A percentile compares a stretch with the other conserved stretches of the same genome.
These are phyloP conservation scores for Protonemura montana DNA, from an alignment of 2,888 invertebrate species.

Conservation along the genomic window DNA sequence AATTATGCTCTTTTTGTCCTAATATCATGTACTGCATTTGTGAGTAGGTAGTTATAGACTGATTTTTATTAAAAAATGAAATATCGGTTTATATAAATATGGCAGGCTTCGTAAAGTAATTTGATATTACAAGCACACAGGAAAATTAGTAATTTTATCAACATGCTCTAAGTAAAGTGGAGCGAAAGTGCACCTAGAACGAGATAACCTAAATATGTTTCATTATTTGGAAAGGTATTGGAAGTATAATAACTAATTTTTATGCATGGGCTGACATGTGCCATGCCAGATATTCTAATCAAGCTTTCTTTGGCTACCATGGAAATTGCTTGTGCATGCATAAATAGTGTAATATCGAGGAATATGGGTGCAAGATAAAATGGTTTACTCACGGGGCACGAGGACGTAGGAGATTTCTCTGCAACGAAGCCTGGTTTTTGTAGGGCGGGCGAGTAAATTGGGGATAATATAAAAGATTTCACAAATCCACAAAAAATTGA, in stretches of 20 bases:
- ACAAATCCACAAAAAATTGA: too few species aligned
- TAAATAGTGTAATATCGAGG: too few species aligned
- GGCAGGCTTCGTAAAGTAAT: not conserved
- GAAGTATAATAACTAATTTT: not conserved
- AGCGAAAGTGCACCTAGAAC: not conserved
- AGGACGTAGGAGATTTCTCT: too few species aligned
- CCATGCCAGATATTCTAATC: too few species aligned
- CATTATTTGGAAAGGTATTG: not conserved
- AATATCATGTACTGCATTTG: not conserved
- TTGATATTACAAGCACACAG: not conserved
- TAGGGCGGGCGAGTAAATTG: too few species aligned
- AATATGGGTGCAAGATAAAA: too few species aligned
- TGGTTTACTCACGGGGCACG: too few species aligned
- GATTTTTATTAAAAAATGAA: not conserved
- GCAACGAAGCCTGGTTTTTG: too few species aligned
- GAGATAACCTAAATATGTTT: not conserved
- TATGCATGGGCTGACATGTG: too few species aligned
- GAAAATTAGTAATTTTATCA: not conserved
- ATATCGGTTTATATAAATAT: not conserved
- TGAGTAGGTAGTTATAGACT: conserved; percentile 1
- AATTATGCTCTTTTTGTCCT: not conserved
- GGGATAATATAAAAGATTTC: too few species aligned
- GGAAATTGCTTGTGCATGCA: too few species aligned
- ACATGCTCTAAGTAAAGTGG: not conserved
- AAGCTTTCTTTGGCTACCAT: too few species aligned